Conservation (phyloP, 1,140 invertebrate genomes). For the Colletes latitarsis region DNA sequence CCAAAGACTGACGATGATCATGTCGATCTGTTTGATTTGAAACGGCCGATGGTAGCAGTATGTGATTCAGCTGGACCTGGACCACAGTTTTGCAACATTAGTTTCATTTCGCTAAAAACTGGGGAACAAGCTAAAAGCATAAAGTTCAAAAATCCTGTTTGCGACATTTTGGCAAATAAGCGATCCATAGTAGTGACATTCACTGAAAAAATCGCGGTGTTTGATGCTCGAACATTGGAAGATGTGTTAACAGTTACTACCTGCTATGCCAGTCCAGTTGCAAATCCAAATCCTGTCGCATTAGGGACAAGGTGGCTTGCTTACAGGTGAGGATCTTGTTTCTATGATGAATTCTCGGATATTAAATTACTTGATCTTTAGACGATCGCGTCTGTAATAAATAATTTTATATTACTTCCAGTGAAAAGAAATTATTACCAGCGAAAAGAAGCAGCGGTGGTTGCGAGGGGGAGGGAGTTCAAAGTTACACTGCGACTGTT, state of each 20-base stretch:
- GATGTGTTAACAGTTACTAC: slow-evolving; percentile 93
- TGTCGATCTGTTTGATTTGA: slow-evolving; percentile 86
- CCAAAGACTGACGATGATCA: slow-evolving; percentile 84
- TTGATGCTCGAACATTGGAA: slow-evolving; percentile 93
- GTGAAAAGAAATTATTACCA: slow-evolving; percentile 92
- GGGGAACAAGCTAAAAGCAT: slow-evolving; percentile 94
- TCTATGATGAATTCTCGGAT: not conserved
- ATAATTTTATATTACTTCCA: slow-evolving; percentile 67
- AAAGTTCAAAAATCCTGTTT: slow-evolving; percentile 95
- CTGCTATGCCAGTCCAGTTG: slow-evolving; percentile 93
- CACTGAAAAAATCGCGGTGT: slow-evolving; percentile 93
- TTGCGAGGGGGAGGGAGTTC: slow-evolving; percentile 87
- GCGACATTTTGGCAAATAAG: slow-evolving; percentile 92
- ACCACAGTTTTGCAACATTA: slow-evolving; percentile 92
- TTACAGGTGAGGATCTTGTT: slow-evolving; percentile 78
- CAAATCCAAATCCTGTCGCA: slow-evolving; percentile 93
- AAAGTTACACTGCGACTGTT: slow-evolving; percentile 97
- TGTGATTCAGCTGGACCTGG: slow-evolving; percentile 92
- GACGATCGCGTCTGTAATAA: not conserved
- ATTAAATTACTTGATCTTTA: not conserved
- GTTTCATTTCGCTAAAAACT: slow-evolving; percentile 93
- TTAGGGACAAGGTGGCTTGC: slow-evolving; percentile 91
- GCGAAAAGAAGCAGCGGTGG: slow-evolving; percentile 93
- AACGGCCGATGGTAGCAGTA: slow-evolving; percentile 92
- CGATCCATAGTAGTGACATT: slow-evolving; percentile 93